Percentiles rank a stretch among this genome's conserved stretches.
Evolutionary conservation across 1,140 invertebrate genomes (phyloP).

Genomic region (Drosophila sucinea): DNA sequence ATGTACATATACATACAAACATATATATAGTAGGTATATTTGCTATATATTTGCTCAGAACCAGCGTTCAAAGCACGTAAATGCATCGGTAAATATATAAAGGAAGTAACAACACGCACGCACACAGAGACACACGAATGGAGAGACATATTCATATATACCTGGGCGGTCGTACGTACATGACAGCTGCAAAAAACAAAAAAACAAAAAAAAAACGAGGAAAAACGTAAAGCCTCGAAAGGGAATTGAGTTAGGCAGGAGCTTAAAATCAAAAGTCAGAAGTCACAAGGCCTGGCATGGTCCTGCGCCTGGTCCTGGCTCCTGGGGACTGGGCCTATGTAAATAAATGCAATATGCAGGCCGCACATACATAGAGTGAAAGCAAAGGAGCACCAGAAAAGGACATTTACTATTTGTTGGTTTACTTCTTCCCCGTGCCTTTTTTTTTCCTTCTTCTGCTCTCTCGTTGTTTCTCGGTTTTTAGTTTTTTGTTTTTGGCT

Average conservation of each 20-base stretch:
- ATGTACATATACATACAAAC: conserved; percentile 41
- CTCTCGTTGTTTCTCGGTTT: not conserved
- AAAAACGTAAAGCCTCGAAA: conserved; percentile 35
- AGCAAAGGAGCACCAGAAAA: conserved; percentile 43
- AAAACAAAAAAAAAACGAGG: not conserved
- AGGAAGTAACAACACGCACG: conserved; percentile 21
- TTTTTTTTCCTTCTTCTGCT: not conserved
- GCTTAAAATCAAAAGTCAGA: conserved; percentile 80
- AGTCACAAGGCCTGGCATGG: conserved; percentile 18
- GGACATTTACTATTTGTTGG: conserved; percentile 43
- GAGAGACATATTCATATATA: conserved; percentile 31
- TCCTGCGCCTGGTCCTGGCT: not conserved
- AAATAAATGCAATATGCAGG: conserved; percentile 80
- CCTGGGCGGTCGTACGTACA: conserved; percentile 39
- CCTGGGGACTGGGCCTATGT: conserved; percentile 61
- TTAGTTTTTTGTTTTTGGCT: conserved; percentile 28
- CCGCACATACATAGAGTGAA: conserved; percentile 40
- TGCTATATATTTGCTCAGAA: conserved; percentile 61
- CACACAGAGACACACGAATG: not conserved
- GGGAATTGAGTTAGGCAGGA: conserved; percentile 72
- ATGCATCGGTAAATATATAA: conserved; percentile 74
- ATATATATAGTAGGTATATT: conserved; percentile 30
- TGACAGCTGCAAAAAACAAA: conserved; percentile 54
- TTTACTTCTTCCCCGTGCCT: conserved; percentile 2
- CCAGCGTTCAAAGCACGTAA: conserved; percentile 58